phyloP scores from a whole-genome alignment of 2,888 invertebrate species.

The Drosophila suboccidentalis region DNA sequence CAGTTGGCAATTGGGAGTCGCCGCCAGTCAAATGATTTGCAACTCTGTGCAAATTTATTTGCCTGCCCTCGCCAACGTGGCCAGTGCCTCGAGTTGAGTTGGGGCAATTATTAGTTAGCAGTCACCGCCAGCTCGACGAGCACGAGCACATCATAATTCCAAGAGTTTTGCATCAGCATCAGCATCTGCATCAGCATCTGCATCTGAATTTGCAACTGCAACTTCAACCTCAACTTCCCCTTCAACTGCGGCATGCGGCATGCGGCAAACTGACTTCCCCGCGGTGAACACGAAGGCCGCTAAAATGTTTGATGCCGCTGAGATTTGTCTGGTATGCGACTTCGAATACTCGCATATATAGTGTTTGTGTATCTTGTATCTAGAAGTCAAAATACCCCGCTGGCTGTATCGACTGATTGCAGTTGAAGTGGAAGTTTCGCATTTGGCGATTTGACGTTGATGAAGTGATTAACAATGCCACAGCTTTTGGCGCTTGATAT shows the following conservation, averaged over 20 bases:
- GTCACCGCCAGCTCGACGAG: constrained; percentile 34
- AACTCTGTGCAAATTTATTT: constrained; percentile 76
- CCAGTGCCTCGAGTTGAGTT: constrained; percentile 42
- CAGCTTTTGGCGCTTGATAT: constrained; percentile 44
- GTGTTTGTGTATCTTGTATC: constrained; percentile 4
- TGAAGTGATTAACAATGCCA: constrained; percentile 71
- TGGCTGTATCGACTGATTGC: constrained; percentile 43
- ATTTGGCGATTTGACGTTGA: constrained; percentile 65
- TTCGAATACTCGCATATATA: neutral
- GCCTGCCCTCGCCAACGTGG: constrained; percentile 31
- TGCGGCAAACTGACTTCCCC: constrained; percentile 20
- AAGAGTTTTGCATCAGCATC: constrained; percentile 35
- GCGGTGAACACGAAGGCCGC: constrained; percentile 62
- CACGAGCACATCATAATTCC: constrained; percentile 65
- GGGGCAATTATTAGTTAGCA: constrained; percentile 71
- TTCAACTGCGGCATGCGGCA: constrained; percentile 32
- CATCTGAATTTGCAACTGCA: constrained; percentile 32
- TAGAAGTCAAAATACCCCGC: constrained; percentile 18
- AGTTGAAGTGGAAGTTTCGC: constrained; percentile 23
- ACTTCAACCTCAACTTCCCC: constrained; percentile 15
- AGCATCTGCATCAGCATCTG: constrained; percentile 37
- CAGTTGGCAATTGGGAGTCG: constrained; percentile 43
- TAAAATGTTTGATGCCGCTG: constrained; percentile 51
- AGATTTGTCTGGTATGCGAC: constrained; percentile 47
- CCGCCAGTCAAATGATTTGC: constrained; percentile 74